These are phyloP conservation scores for Nymphalis c-album DNA, from an alignment of 2,888 invertebrate genomes.

Conservation along the genomic window DNA sequence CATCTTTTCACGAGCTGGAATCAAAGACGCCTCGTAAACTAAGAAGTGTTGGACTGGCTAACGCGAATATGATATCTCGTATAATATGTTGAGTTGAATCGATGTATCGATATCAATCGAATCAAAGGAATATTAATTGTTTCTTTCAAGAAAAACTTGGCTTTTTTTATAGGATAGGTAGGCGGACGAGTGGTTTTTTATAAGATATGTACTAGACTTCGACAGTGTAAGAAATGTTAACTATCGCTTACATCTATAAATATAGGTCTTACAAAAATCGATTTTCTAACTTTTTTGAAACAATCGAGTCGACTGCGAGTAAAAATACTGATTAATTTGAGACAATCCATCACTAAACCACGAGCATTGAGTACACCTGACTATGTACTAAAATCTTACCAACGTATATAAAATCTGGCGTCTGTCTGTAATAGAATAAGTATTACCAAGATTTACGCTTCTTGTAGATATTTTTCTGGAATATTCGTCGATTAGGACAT, in stretches of 20 bases:
- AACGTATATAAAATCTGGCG: conserved; percentile 19
- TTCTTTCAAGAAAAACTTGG: no score
- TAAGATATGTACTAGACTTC: no score
- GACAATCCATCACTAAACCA: conserved; percentile 23
- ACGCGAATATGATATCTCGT: neutral
- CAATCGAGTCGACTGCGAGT: neutral
- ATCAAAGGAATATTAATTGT: neutral
- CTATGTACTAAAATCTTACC: conserved; percentile 31
- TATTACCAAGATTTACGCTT: conserved; percentile 8
- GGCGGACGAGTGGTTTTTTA: no score
- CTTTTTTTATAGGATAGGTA: no score
- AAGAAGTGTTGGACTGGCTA: conserved; percentile 17
- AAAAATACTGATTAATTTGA: neutral
- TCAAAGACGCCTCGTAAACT: conserved; percentile 31
- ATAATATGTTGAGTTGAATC: neutral
- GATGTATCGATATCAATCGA: neutral
- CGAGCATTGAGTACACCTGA: conserved; percentile 33
- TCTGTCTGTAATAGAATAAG: conserved; percentile 21
- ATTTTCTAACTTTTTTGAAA: neutral
- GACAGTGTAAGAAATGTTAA: no score
- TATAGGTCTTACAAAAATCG: neutral
- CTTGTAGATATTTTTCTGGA: conserved; percentile 9
- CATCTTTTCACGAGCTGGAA: conserved; percentile 27
- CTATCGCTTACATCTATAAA: no score
- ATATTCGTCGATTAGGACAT: neutral